Conservation (phyloP, 1,140 invertebrate species). For the Probaryconus sp. region DNA sequence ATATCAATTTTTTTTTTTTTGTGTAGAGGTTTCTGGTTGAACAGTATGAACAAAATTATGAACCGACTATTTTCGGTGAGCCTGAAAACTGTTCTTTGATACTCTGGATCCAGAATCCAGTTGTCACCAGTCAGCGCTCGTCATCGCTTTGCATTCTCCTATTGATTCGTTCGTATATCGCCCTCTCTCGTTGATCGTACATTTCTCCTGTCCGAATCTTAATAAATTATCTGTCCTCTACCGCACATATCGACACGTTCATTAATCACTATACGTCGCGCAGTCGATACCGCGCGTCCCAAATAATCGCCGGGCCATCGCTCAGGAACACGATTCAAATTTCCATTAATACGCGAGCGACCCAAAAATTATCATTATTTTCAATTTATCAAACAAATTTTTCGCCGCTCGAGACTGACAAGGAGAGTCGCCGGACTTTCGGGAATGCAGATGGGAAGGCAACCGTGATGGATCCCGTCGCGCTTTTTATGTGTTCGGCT, state of each 20-base stretch:
- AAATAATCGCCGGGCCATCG: constrained; percentile 66
- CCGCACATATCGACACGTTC: constrained; percentile 67
- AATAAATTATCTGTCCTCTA: constrained; percentile 71
- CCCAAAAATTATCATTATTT: constrained; percentile 51
- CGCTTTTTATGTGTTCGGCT: constrained; percentile 24
- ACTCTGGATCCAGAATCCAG: too few relatives aligned
- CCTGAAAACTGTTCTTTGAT: too few relatives aligned
- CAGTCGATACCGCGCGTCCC: constrained; percentile 20
- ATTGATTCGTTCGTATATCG: constrained; percentile 49
- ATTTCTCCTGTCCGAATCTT: constrained; percentile 67
- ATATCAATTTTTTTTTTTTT: too few relatives aligned
- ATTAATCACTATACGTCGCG: constrained; percentile 67
- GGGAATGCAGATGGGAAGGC: not conserved
- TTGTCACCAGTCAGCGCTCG: too few relatives aligned
- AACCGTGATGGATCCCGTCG: constrained; percentile 24
- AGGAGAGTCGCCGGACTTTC: constrained; percentile 19
- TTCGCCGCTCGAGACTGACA: constrained; percentile 26
- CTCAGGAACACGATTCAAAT: constrained; percentile 63
- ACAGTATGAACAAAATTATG: too few relatives aligned
- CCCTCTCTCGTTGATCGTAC: constrained; percentile 41
- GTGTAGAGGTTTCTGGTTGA: too few relatives aligned
- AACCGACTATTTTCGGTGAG: too few relatives aligned
- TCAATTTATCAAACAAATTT: constrained; percentile 55
- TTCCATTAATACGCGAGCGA: constrained; percentile 56
- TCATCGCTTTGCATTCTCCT: constrained; percentile 33